Base-by-base conservation (phyloP, 2,797 vertebrate species). In the Brachyalestes nurse region DNA sequence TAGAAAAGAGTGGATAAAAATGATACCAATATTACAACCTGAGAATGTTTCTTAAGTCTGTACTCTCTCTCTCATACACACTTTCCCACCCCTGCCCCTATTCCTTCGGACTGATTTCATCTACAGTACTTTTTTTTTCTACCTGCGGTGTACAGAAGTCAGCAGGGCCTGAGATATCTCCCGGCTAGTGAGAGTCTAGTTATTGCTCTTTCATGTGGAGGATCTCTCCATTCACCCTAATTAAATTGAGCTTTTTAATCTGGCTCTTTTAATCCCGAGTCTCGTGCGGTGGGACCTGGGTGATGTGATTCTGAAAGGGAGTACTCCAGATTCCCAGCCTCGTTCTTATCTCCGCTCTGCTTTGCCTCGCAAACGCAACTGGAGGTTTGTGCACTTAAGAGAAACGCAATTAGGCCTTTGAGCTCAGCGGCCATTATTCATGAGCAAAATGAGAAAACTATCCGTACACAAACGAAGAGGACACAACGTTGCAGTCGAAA, bases 211-310 rank as follows among this genome's bases (percentile, higher is more conserved):
- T 94, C 91, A 93, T 93, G 92, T 93, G 92, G 84, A 91, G 87
- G 92, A 93, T 94, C 93, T 93, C 93, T 91, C 91, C 91, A 92
- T 93, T 94, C 92, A 90, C 91, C 91, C 91, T 95, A 95, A 95
- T 95, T 95, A 95, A 95, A 95, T 95, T 93, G 92, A 93, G 91
- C 88, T 94, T 94, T 93, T 94, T 93, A 94, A 94, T 95, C 94
- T 92, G 92, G 89, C 92, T 94, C 91, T 89, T 92, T 93, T 94
- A 94, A 95, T 94, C 93, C 94, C 83, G 87, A 94, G 92, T 93
- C 92, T 92, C 93, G 91, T 93, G 93, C 91, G 89, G 89, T 91
- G 92, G 93, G 92, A 94, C 89, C 90, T 90, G 89, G 89, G 90
- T 93, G 93, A 93, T 93, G 92, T 91, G 93, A 95, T 94, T 90